Evolutionary conservation across 92 coral and sea anemone species (phyloP).

Genomic region (Desmophyllum pertusum): DNA sequence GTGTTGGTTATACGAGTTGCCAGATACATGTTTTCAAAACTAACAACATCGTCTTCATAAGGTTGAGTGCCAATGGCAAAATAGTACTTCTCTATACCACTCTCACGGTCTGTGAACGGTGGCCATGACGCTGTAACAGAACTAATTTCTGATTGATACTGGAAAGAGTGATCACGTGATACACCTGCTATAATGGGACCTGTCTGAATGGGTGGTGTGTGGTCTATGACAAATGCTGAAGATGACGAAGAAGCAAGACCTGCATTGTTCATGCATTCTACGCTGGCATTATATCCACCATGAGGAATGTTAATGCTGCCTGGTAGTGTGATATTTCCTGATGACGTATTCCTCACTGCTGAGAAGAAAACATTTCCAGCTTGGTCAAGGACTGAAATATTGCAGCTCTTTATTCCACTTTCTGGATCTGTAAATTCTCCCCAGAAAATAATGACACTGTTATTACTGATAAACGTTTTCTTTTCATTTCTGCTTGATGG

Average conservation of each 20-base stretch:
- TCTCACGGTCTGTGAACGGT: conserved; percentile 72
- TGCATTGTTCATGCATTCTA: conserved; percentile 69
- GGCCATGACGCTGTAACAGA: conserved; percentile 66
- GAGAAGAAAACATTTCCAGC: conserved; percentile 19
- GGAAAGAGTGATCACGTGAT: conserved; percentile 56
- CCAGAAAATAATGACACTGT: conserved; percentile 63
- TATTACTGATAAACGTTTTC: conserved; percentile 44
- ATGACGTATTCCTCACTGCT: conserved; percentile 3
- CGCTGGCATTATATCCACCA: conserved; percentile 55
- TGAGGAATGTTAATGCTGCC: conserved; percentile 6
- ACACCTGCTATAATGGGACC: conserved; percentile 56
- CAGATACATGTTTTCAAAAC: conserved; percentile 50
- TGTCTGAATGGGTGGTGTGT: conserved; percentile 62
- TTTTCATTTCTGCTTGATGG: conserved; percentile 21
- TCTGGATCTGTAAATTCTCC: conserved; percentile 66
- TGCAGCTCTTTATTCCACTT: conserved; percentile 70
- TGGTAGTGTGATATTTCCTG: conserved; percentile 35
- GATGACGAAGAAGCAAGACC: conserved; percentile 56
- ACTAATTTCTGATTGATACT: conserved; percentile 52
- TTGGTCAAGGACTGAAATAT: conserved; percentile 46
- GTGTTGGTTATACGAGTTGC: conserved; percentile 45
- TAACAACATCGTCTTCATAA: conserved; percentile 56
- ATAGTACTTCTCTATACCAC: conserved; percentile 73
- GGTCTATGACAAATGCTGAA: conserved; percentile 64
- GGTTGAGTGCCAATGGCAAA: conserved; percentile 63